phyloP scores from a whole-genome alignment of 2,113 vertebrate species.

The Alectura lathami region DNA sequence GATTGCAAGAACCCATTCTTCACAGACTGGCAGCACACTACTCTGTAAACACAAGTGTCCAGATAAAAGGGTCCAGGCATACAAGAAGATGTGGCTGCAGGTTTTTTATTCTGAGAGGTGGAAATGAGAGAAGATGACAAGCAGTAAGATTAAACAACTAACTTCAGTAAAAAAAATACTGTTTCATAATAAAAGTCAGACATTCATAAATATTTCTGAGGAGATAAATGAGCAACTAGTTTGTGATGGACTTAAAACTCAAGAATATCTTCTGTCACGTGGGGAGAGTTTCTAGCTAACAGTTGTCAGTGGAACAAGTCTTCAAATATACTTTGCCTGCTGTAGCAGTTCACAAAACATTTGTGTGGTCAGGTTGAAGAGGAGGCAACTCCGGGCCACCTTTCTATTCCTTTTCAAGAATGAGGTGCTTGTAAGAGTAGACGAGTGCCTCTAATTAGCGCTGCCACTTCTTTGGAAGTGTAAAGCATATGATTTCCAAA shows the following conservation, averaged over 20 bases:
- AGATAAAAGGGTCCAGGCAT: background rate
- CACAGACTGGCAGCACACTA: background rate
- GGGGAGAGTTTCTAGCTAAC: background rate
- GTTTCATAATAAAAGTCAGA: background rate
- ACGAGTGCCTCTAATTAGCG: background rate
- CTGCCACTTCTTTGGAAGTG: background rate
- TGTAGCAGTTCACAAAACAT: conserved; percentile 5
- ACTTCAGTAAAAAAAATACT: fast-evolving
- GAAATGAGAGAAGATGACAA: background rate
- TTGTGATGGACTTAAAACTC: background rate
- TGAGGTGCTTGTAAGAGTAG: background rate
- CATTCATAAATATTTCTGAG: background rate
- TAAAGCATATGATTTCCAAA: background rate
- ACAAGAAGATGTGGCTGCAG: background rate
- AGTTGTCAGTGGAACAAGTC: background rate
- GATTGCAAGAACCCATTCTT: background rate
- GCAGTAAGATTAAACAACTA: background rate
- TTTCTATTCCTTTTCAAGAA: background rate
- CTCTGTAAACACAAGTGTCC: background rate
- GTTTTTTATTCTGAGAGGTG: background rate
- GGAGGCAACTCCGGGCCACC: background rate
- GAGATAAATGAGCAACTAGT: background rate
- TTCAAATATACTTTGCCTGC: background rate
- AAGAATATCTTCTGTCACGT: background rate
- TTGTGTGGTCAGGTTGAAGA: background rate